These are phyloP conservation scores for Euura lappo DNA, from an alignment of 1,140 invertebrate species.

Conservation along the genomic window DNA sequence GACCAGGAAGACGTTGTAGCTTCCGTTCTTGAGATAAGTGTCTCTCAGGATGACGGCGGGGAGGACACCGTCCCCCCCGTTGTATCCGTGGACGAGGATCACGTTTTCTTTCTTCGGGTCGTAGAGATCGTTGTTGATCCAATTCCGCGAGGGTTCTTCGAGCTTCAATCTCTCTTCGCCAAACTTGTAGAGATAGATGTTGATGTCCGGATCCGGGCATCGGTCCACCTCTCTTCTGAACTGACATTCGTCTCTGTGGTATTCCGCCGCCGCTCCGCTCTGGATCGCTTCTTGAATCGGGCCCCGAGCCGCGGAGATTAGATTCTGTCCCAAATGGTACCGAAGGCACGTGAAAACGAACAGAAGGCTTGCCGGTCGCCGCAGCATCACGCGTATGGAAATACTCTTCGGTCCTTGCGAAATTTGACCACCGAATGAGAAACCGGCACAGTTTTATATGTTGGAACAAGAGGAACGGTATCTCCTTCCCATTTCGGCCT, in stretches of 20 bases:
- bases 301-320: constrained; percentile 23
- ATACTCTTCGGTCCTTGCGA: no score
- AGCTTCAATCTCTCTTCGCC: constrained; percentile 45
- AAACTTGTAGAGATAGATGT: constrained; percentile 66
- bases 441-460: no score
- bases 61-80: constrained; percentile 71
- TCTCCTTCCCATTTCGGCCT: no score
- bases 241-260: constrained; percentile 65
- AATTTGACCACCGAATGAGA: no score
- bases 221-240: constrained; percentile 71
- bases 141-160: constrained; percentile 48
- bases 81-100: constrained; percentile 76
- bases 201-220: constrained; percentile 73
- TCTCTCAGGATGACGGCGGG: constrained; percentile 72
- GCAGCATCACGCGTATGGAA: no score
- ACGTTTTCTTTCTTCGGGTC: constrained; percentile 72
- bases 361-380: no score
- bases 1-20: constrained; percentile 77
- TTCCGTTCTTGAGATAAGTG: constrained; percentile 72
- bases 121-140: constrained; percentile 71
- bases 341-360: no score
- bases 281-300: constrained; percentile 55
- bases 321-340: no score
- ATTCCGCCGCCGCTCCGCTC: constrained; percentile 46
- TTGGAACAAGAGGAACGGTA: no score